A percentile compares a stretch with the other conserved stretches of the same genome.
phyloP scores from a whole-genome alignment of 2,797 vertebrate species.

The Dallia pectoralis region DNA sequence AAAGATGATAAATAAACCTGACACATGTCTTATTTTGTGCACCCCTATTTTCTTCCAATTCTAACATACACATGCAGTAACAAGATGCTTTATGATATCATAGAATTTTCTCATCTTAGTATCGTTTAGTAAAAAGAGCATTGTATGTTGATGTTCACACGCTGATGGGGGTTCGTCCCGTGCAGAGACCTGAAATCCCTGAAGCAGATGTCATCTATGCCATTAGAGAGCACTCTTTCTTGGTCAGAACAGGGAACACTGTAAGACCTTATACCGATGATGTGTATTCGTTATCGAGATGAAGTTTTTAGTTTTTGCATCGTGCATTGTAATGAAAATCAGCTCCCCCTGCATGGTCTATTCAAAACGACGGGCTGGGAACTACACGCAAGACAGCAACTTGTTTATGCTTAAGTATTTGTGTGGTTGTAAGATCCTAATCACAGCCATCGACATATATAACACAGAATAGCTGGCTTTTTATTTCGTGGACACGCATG shows the following conservation, averaged over 20 bases:
- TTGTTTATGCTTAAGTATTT: neutral
- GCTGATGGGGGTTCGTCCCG: constrained; percentile 37
- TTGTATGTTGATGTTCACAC: constrained; percentile 64
- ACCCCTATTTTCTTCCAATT: constrained; percentile 7
- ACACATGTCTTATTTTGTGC: neutral
- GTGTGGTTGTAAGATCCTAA: neutral
- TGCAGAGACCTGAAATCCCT: constrained; percentile 37
- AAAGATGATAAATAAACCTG: constrained; percentile 43
- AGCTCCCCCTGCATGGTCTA: neutral
- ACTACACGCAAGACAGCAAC: neutral
- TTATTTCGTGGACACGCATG: neutral
- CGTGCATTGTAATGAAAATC: neutral
- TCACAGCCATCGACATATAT: neutral
- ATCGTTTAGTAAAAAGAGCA: constrained; percentile 64
- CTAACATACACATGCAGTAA: neutral
- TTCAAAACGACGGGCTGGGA: neutral
- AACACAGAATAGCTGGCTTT: neutral
- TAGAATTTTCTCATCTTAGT: constrained; percentile 20
- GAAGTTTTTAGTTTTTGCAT: neutral
- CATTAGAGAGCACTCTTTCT: neutral
- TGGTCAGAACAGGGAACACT: neutral
- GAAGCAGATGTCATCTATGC: constrained; percentile 12
- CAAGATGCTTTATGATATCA: neutral
- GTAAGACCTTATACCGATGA: neutral
- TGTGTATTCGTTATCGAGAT: neutral